phyloP scores from a whole-genome alignment of 1,140 invertebrate genomes.

The Phthorimaea operculella region DNA sequence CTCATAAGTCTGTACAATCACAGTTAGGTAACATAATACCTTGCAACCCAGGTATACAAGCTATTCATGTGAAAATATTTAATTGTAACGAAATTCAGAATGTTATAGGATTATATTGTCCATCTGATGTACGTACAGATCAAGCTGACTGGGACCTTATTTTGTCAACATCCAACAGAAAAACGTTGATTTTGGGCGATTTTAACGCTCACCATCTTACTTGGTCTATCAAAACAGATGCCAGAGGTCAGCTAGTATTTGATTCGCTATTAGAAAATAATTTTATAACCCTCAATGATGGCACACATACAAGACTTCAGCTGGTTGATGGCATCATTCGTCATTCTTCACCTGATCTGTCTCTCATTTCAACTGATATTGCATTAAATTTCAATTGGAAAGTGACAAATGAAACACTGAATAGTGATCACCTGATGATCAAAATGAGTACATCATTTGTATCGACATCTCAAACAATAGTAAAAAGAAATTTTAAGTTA shows the following conservation, averaged over 20 bases:
- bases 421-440: too few relatives aligned
- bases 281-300: too few relatives aligned
- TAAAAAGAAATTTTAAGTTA: not conserved
- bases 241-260: not conserved
- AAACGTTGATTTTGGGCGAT: constrained; percentile 16
- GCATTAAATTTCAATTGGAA: too few relatives aligned
- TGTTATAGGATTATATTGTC: constrained; percentile 15
- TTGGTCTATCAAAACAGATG: constrained; percentile 14
- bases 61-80: constrained; percentile 12
- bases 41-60: constrained; percentile 2
- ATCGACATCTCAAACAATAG: too few relatives aligned
- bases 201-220: constrained; percentile 18
- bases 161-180: constrained; percentile 9
- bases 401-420: too few relatives aligned
- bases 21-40: too few relatives aligned
- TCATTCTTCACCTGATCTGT: too few relatives aligned
- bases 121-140: constrained; percentile 8
- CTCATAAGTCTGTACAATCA: too few relatives aligned
- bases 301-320: too few relatives aligned
- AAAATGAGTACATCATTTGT: not conserved
- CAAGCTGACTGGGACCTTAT: constrained; percentile 17
- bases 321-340: too few relatives aligned
- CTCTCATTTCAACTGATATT: too few relatives aligned
- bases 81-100: constrained; percentile 19
- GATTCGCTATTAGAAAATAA: too few relatives aligned